A percentile compares a stretch with the other conserved stretches of the same genome.
phyloP scores from a whole-genome alignment of 2,888 invertebrate genomes.

The Hydrotaea cyrtoneurina region DNA sequence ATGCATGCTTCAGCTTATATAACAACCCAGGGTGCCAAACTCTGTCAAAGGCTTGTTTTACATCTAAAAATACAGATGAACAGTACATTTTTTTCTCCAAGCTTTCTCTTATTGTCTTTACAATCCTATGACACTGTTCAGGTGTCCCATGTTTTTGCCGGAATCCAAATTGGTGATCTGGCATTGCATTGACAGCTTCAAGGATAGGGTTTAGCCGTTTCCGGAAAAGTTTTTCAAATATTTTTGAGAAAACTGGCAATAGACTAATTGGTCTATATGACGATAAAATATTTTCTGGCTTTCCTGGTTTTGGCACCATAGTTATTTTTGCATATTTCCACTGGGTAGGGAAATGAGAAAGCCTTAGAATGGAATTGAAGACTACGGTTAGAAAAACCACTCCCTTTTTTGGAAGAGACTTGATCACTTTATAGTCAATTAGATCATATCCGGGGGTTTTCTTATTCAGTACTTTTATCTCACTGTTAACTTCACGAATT shows the following conservation, averaged over 20 bases:
- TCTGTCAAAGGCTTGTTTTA: not conserved
- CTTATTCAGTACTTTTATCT: no score
- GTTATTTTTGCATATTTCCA: not conserved
- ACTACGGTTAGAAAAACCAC: no score
- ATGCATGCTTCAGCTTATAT: not conserved
- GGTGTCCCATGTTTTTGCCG: not conserved
- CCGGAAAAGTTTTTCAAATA: slow-evolving; percentile 9
- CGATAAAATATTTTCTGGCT: not conserved
- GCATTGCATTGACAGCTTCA: slow-evolving; percentile 12
- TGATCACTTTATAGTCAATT: no score
- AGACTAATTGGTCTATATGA: slow-evolving; percentile 28
- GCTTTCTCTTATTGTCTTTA: not conserved
- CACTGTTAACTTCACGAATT: no score
- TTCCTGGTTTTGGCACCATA: not conserved
- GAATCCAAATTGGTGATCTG: slow-evolving; percentile 42
- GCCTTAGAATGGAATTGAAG: no score
- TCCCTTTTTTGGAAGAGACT: no score
- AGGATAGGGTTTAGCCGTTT: not conserved
- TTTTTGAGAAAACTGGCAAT: no score
- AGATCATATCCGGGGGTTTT: no score
- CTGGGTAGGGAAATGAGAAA: no score
- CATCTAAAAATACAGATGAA: not conserved
- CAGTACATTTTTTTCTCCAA: not conserved
- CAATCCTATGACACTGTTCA: not conserved
- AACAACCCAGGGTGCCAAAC: not conserved